Evolutionary conservation across 2,113 vertebrate genomes (phyloP).

Genomic region (Martes martes): DNA sequence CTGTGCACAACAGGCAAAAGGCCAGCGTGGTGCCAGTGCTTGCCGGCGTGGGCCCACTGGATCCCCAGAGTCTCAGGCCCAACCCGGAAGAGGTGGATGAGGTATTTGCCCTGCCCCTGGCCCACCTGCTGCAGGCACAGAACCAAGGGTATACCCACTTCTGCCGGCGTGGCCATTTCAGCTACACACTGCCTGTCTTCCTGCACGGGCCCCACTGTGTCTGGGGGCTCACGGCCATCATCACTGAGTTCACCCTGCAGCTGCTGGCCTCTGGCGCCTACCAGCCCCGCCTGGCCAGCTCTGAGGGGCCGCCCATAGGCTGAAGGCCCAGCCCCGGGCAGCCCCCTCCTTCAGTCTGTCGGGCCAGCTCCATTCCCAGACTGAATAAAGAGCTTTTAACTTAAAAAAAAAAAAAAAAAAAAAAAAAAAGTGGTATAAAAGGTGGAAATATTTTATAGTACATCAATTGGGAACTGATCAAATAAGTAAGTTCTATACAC

Average conservation of each 20-base stretch:
- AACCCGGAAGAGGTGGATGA: slow-evolving; percentile 93
- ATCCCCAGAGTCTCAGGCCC: slow-evolving; percentile 86
- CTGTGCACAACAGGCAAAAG: slow-evolving; percentile 78
- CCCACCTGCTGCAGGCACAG: slow-evolving; percentile 84
- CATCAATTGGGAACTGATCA: not conserved
- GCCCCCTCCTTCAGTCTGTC: no score
- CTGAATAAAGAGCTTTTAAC: no score
- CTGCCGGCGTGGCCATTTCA: slow-evolving; percentile 81
- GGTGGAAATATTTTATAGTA: not conserved
- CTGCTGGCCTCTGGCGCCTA: slow-evolving; percentile 75
- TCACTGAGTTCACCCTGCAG: slow-evolving; percentile 88
- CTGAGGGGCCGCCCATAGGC: no score
- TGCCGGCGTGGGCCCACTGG: slow-evolving; percentile 89
- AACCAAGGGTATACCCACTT: slow-evolving; percentile 94
- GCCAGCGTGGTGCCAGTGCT: slow-evolving; percentile 85
- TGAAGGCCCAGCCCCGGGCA: no score
- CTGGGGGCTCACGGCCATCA: slow-evolving; percentile 92
- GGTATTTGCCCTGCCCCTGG: slow-evolving; percentile 88
- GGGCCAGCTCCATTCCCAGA: no score
- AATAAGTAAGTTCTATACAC: not conserved
- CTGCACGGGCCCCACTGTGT: slow-evolving; percentile 87
- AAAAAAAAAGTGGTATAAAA: not conserved
- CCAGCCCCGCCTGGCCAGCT: slow-evolving; percentile 29
- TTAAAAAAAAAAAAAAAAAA: no score
- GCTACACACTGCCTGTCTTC: slow-evolving; percentile 92